phyloP scores from a whole-genome alignment of 1,140 invertebrate species.

The Drosophila aff. region DNA sequence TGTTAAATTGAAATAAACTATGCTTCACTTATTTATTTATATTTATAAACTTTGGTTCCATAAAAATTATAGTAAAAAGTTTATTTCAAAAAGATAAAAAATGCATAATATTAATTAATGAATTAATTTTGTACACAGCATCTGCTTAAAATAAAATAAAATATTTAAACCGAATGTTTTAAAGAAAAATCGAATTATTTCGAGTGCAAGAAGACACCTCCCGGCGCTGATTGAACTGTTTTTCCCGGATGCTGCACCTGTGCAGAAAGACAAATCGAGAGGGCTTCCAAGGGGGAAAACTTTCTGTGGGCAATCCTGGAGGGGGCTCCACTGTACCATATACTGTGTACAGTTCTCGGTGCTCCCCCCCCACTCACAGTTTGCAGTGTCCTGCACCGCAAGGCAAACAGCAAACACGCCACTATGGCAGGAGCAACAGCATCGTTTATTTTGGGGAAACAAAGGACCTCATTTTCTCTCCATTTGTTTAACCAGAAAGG shows the following conservation, averaged over 20 bases:
- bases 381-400: slow-evolving; percentile 23
- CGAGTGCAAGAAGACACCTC: background rate
- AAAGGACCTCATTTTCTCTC: slow-evolving; percentile 78
- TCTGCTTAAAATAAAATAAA: background rate
- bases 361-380: background rate
- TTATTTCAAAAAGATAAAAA: background rate
- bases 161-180: too few species aligned
- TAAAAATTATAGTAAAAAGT: background rate
- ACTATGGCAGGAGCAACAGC: slow-evolving; percentile 49
- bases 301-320: background rate
- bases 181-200: background rate
- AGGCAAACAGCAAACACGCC: slow-evolving; percentile 51
- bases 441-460: slow-evolving; percentile 81
- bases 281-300: background rate
- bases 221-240: slow-evolving; percentile 14
- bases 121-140: background rate
- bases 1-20: too few species aligned
- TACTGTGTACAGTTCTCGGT: background rate
- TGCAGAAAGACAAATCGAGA: background rate
- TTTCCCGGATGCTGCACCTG: slow-evolving; percentile 15
- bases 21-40: too few species aligned
- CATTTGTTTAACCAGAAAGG: slow-evolving; percentile 72
- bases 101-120: background rate
- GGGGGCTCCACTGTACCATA: slow-evolving; percentile 14
- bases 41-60: background rate